phyloP scores from a whole-genome alignment of 2,113 vertebrate species.

The Oreochromis spilurus region DNA sequence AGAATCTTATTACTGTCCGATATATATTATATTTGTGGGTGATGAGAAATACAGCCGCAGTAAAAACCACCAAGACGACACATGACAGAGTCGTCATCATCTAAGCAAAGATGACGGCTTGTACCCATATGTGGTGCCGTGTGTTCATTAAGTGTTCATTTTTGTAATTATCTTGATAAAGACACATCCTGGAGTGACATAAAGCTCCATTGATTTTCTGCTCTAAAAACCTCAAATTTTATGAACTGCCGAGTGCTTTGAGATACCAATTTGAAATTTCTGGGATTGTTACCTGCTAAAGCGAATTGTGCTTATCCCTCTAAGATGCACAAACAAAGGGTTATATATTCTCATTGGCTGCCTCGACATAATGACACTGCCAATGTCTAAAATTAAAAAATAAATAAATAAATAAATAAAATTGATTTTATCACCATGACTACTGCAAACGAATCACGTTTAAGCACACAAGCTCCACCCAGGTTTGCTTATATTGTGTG shows the following conservation, averaged over 20 bases:
- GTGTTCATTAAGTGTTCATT: not conserved
- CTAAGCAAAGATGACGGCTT: not conserved
- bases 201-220: not conserved
- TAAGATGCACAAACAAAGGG: not conserved
- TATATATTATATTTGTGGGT: not conserved
- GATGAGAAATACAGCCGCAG: not conserved
- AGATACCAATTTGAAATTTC: not conserved
- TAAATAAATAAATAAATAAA: not conserved
- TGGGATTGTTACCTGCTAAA: not conserved
- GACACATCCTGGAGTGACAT: not conserved
- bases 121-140: not conserved
- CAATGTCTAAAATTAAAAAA: not conserved
- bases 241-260: not conserved
- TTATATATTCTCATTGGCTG: not conserved
- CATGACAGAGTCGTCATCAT: not conserved
- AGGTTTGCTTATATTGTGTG: not conserved
- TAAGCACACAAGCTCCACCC: not conserved
- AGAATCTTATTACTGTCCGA: not conserved
- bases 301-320: not conserved
- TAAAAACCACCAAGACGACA: not conserved
- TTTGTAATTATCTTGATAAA: not conserved
- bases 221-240: not conserved
- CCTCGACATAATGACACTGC: not conserved
- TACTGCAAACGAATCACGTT: not conserved
- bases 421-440: not conserved